Evolutionary conservation across 2,888 invertebrate genomes (phyloP), one percentile per base, ranked within the genome.

Genomic region (Eustalomyia histrio): DNA sequence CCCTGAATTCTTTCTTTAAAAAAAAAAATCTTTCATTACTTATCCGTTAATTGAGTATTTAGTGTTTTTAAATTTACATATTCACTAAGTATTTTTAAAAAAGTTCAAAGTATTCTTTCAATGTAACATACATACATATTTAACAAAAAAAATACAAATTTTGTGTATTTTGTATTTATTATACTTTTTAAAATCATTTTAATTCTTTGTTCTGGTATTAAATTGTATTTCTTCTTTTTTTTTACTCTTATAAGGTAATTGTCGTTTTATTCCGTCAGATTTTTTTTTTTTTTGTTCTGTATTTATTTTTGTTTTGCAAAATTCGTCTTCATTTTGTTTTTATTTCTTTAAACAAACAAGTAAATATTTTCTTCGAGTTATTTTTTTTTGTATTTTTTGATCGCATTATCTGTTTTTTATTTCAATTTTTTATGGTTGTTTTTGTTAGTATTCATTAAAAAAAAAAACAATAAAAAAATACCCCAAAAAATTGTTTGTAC

Each of bases 31-130:
- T 29, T 29, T 29, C 4, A 29, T 29, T 29, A 1, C 7, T 6
- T 7, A 29, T 60, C 71, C 75, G 74, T 79, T 64, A 75, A 80
- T 75, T 75, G 47, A 71, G 71, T 67, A 50, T 67, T 24, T 55
- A 74, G 67, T 73, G 79, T 74, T 68, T 47, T 29, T 18, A 60
- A 39, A 39, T 39, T 29, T 29, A 39, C 6, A 39, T 47, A 47
- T 47, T 47, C 5, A 47, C 43, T n/a, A n/a, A n/a, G 21, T 60
- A 33, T 61, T 24, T 65, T 60, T n/a, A 60, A 71, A 63, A 68
- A 78, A 75, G 80, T 83, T 83, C 80, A 80, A 78, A 78, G 76
- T 74, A 78, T 72, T 80, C 57, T 63, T 67, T 47, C n/a, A n/a
- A n/a, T n/a, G 6, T 47, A n/a, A n/a, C n/a, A 47, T 47, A n/a